Conservation (phyloP, 2,113 vertebrate species). For the Cyprinodon variegatus region DNA sequence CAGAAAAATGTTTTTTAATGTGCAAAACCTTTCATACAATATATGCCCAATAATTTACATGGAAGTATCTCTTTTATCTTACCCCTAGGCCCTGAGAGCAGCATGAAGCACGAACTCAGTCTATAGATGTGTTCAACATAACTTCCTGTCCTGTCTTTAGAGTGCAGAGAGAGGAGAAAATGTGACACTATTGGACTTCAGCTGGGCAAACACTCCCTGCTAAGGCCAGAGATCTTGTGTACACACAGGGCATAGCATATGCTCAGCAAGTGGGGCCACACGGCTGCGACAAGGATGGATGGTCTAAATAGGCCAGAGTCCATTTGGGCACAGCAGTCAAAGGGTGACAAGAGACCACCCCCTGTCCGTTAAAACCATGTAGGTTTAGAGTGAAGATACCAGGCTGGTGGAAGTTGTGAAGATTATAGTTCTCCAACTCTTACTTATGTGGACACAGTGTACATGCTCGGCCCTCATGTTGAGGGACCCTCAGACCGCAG, state of each 20-base stretch:
- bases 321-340: slow-evolving; percentile 61
- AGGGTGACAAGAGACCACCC: slow-evolving; percentile 53
- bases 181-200: slow-evolving; percentile 76
- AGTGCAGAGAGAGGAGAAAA: slow-evolving; percentile 57
- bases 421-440: slow-evolving; percentile 7
- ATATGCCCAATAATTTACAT: background rate
- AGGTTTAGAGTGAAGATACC: slow-evolving; percentile 11
- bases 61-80: background rate
- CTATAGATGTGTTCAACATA: slow-evolving; percentile 49
- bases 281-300: slow-evolving; percentile 53
- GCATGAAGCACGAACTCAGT: slow-evolving; percentile 10
- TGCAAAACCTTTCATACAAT: background rate
- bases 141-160: slow-evolving; percentile 56
- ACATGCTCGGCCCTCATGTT: background rate
- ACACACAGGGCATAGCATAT: slow-evolving; percentile 71
- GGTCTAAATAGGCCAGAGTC: slow-evolving; percentile 63
- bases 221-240: slow-evolving; percentile 77
- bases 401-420: background rate
- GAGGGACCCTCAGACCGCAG: slow-evolving; percentile 26
- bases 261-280: slow-evolving; percentile 53
- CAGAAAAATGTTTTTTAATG: background rate
- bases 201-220: slow-evolving; percentile 81
- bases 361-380: slow-evolving; percentile 40
- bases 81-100: background rate
- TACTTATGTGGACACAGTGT: background rate